Conservation (phyloP, 2,888 invertebrate species). For the Lucinisca nassula region DNA sequence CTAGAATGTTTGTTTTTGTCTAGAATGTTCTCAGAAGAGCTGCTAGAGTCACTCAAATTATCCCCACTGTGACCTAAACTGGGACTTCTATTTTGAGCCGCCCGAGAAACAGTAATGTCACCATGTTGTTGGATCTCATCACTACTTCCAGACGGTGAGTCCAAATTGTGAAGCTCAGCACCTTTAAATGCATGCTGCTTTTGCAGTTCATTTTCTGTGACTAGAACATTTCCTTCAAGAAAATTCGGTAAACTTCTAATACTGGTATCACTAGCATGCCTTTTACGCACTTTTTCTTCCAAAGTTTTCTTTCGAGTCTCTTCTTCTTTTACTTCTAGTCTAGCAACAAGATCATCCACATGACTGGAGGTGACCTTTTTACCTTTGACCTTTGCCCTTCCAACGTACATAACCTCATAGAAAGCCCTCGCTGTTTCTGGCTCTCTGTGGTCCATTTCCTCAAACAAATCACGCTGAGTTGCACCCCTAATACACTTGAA, state of each 20-base stretch:
- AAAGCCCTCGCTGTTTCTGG: conserved; percentile 77
- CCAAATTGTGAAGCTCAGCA: conserved; percentile 55
- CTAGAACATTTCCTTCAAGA: conserved; percentile 73
- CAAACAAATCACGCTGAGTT: conserved; percentile 80
- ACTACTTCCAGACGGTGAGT: conserved; percentile 75
- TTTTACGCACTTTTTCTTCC: conserved; percentile 72
- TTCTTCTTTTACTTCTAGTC: conserved; percentile 89
- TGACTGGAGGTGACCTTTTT: conserved; percentile 95
- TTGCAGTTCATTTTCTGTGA: conserved; percentile 85
- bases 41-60: conserved; percentile 67
- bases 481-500: conserved; percentile 93
- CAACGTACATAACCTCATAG: conserved; percentile 95
- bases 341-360: conserved; percentile 96
- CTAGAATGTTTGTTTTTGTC: neutral
- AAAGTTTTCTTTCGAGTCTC: conserved; percentile 56
- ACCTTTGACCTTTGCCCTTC: conserved; percentile 96
- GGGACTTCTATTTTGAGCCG: conserved; percentile 1
- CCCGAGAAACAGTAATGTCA: neutral
- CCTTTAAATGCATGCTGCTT: conserved; percentile 62
- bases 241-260: conserved; percentile 85
- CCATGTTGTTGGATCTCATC: conserved; percentile 74
- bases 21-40: conserved; percentile 75
- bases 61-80: conserved; percentile 48
- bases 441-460: conserved; percentile 69
- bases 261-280: conserved; percentile 86